Evolutionary conservation across 2,113 vertebrate genomes (phyloP), one percentile per base, ranked within the genome.

Genomic region (Petaurus breviceps): DNA sequence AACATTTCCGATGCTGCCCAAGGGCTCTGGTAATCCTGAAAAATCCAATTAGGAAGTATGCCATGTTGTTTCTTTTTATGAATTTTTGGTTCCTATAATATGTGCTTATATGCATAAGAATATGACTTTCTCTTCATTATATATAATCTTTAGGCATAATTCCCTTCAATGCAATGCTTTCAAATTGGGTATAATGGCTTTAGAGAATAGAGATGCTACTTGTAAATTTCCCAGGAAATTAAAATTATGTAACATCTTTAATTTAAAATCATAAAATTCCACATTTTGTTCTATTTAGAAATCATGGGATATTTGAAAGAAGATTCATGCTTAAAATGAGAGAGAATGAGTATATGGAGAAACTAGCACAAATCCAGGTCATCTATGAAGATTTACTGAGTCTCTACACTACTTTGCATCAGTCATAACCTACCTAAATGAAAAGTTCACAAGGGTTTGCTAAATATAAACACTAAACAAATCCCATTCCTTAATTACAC

Each of bases 281-380:
- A 54, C 26, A 43, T 47, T 77, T 94, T 94, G 95, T 52, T 91
- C 51, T 92, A 94, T 37, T 93, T 49, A 92, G 43, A 43, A 94
- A 91, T 68, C 49, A 47, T 93, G 92, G 55, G 23, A 31, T 51
- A 94, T 84, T 93, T 97, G 89, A 51, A 51, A 94, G 31, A 93
- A 89, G 90, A 95, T 92, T 94, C 90, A 95, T 95, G 93, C 31
- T 92, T 91, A 92, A 95, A 93, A 57, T 92, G 51, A 92, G 89
- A 92, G 51, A 94, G 57, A 96, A 49, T 90, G 49, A 53, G 61
- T 49, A 94, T 95, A 91, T 84, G 68, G n/a, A 84, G 68, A 84
- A 84, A 43, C 19, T 84, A 84, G n/a, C 16, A 84, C 43, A n/a
- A 43, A 84, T 84, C 68, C 37, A 43, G n/a, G 16, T 6, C 68